Evolutionary conservation across 2,888 invertebrate species (phyloP).

Genomic region (Rotaria sp.): DNA sequence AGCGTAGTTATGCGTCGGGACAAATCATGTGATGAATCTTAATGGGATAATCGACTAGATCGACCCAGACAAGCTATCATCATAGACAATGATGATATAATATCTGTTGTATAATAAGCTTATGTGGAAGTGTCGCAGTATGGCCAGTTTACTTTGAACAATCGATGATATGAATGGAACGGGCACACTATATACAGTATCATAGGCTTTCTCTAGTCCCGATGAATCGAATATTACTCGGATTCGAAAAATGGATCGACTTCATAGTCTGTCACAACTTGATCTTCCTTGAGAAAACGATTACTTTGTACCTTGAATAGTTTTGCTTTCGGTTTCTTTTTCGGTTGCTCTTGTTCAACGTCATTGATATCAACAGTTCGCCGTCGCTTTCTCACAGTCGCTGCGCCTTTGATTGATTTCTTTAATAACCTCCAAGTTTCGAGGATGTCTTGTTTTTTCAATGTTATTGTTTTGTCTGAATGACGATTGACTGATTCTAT

Average conservation of each 20-base stretch:
- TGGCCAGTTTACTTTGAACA: conserved; percentile 53
- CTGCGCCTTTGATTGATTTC: neutral
- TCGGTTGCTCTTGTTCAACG: neutral
- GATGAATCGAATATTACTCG: conserved; percentile 45
- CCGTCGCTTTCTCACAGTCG: neutral
- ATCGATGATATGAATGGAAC: conserved; percentile 56
- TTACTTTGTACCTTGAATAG: conserved; percentile 33
- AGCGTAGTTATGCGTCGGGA: too few species aligned
- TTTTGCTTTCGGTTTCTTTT: neutral
- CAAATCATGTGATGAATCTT: too few species aligned
- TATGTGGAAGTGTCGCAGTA: too few species aligned
- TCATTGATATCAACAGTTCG: neutral
- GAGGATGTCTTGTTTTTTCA: neutral
- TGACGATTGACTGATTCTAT: neutral
- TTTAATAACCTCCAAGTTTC: neutral
- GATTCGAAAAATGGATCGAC: conserved; percentile 56
- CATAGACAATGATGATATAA: too few species aligned
- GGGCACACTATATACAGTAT: conserved; percentile 48
- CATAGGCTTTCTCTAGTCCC: conserved; percentile 32
- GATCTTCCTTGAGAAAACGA: conserved; percentile 44
- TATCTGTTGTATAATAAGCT: too few species aligned
- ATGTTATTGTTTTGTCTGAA: neutral
- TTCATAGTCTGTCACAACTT: conserved; percentile 51
- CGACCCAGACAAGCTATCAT: too few species aligned
- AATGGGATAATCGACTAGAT: too few species aligned